phyloP scores from a whole-genome alignment of 2,888 invertebrate genomes.

The Heteropelma amictum region DNA sequence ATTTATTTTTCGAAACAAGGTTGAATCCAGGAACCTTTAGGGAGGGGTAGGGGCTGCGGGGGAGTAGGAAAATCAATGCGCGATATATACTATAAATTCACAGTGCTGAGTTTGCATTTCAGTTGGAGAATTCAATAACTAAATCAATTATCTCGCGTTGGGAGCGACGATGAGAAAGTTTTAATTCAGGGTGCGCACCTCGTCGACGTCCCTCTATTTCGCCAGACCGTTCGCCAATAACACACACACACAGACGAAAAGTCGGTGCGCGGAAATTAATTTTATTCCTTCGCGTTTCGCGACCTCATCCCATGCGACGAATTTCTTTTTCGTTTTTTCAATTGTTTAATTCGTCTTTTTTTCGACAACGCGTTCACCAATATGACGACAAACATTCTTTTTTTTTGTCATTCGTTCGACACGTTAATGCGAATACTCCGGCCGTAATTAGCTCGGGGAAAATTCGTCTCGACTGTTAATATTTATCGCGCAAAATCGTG shows the following conservation, averaged over 20 bases:
- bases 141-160: slow-evolving; percentile 71
- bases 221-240: slow-evolving; percentile 24
- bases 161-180: slow-evolving; percentile 68
- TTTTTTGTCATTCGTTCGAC: too few relatives aligned
- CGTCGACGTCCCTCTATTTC: slow-evolving; percentile 48
- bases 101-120: slow-evolving; percentile 63
- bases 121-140: slow-evolving; percentile 70
- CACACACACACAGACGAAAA: too few relatives aligned
- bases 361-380: neutral
- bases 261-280: slow-evolving; percentile 53
- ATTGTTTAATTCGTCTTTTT: neutral
- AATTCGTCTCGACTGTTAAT: too few relatives aligned
- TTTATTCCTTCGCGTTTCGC: slow-evolving; percentile 63
- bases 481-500: too few relatives aligned
- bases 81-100: slow-evolving; percentile 54
- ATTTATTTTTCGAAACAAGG: too few relatives aligned
- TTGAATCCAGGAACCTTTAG: too few relatives aligned
- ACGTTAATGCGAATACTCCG: too few relatives aligned
- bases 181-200: too few relatives aligned
- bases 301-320: slow-evolving; percentile 1
- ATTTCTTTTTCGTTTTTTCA: slow-evolving; percentile 17
- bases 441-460: too few relatives aligned
- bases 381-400: too few relatives aligned
- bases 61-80: slow-evolving; percentile 35
- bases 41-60: too few relatives aligned